Base-by-base conservation (phyloP, 2,113 vertebrate species). In the Fulmarus glacialis region DNA sequence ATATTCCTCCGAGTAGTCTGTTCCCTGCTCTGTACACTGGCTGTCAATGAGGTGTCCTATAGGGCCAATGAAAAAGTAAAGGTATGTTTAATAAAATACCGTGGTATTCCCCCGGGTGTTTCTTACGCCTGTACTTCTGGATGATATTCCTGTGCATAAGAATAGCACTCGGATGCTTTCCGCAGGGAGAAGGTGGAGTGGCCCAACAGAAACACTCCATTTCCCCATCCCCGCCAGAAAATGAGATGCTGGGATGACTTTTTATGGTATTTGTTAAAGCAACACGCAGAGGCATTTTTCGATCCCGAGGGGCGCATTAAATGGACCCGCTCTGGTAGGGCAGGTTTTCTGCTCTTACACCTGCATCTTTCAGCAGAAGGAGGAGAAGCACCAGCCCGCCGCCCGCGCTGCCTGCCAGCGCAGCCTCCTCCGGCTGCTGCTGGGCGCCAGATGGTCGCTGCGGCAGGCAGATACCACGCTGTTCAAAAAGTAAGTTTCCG, bases 331-430 rank as follows among this genome's bases (percentile, higher is more conserved):
- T 90, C 62, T 36, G 50, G 45, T 8, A 38, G 42, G 66, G 45
- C 32, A 73, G 12, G 75, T 56, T 82, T 92, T 50, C 27, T 29
- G 55, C 55, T 77, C 52, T 63, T 50, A 58, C 36, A 91, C 74
- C 60, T 82, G 70, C 48, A 53, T 10, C 47, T 50, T 82, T 77
- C 0, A 0, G 53, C 70, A 70, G 63, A 34, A 87, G 40, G 50
- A 94, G 84, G 70, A 82, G 90, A 45, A 88, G 58, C 36, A 38
- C 4, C 58, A 66, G 87, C 56, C n/a, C 0, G 0, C 23, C 3
- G 26, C 10, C 62, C 10, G 47, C 2, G 0, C 42, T n/a, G 80
- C 67, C 67, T 18, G 42, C 58, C 23, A 15, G 47, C 0, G 0
- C 50, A 20, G 22, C 68, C 34, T 50, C 64, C 36, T 42, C 59